Percentiles rank a stretch among this genome's conserved stretches.
These are phyloP conservation scores for Harlomillsia oculata DNA, from an alignment of 1,140 invertebrate species.

Conservation along the genomic window DNA sequence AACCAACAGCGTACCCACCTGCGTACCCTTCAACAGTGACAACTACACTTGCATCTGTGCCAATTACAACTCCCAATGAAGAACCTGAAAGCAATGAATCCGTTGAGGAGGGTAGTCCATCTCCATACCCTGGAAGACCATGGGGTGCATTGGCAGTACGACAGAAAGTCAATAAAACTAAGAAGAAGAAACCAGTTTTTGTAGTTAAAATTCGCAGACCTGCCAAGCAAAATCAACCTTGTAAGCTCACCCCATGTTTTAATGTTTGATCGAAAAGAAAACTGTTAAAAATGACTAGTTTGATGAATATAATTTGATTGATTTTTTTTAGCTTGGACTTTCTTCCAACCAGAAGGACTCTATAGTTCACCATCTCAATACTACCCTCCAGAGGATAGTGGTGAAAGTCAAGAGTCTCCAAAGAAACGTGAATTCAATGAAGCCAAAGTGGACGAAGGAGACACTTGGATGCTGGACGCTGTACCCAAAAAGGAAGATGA, in stretches of 20 bases:
- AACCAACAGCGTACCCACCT: neutral
- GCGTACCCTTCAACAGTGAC: neutral
- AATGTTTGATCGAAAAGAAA: too few species aligned
- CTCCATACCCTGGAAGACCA: constrained; percentile 3
- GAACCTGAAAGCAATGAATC: too few species aligned
- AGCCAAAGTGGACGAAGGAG: neutral
- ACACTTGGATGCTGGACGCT: neutral
- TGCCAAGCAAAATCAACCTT: constrained; percentile 7
- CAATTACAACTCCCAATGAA: neutral
- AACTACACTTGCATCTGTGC: too few species aligned
- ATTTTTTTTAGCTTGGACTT: neutral
- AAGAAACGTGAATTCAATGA: neutral
- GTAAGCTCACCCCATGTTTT: too few species aligned
- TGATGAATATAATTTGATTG: too few species aligned
- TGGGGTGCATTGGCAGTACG: constrained; percentile 15
- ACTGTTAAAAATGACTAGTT: too few species aligned
- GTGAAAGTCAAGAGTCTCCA: constrained; percentile 2
- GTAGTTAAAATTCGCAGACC: constrained; percentile 25
- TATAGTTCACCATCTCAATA: too few species aligned
- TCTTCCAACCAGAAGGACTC: too few species aligned
- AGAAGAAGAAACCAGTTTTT: constrained; percentile 23
- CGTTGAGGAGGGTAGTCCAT: too few species aligned
- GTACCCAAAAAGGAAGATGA: neutral
- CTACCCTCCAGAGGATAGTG: too few species aligned
- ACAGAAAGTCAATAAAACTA: neutral